A percentile compares a stretch with the other conserved stretches of the same genome.
Conservation (phyloP, 2,888 invertebrate genomes). For the Polydrusus pterygomalis region DNA sequence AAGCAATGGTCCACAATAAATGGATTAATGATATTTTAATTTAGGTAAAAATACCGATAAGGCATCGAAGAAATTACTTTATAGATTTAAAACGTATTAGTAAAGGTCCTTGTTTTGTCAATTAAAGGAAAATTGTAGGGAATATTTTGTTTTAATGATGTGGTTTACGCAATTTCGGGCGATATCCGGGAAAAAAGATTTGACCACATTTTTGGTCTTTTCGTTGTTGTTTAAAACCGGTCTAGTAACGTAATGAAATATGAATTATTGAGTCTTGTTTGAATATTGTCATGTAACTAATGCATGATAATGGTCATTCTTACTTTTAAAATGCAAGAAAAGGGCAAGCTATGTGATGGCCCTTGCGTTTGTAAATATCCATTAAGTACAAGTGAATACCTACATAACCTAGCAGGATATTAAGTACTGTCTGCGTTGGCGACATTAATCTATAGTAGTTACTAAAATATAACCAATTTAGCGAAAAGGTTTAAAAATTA, state of each 20-base stretch:
- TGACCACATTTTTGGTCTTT: background rate
- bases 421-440: too few relatives aligned
- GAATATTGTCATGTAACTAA: background rate
- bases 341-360: background rate
- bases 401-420: too few relatives aligned
- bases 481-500: too few relatives aligned
- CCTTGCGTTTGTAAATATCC: background rate
- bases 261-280: background rate
- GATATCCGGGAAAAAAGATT: conserved; percentile 7
- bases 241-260: background rate
- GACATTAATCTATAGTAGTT: too few relatives aligned
- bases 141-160: background rate
- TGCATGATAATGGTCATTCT: background rate
- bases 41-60: background rate
- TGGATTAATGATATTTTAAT: background rate
- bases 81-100: background rate
- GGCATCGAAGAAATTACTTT: background rate
- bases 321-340: background rate
- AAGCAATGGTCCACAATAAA: too few relatives aligned
- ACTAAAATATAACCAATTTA: too few relatives aligned
- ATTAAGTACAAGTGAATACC: too few relatives aligned
- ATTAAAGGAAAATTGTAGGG: background rate
- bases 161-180: background rate
- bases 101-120: background rate
- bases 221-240: background rate